Percentiles rank a stretch among this genome's conserved stretches.
Conservation (phyloP, 2,797 vertebrate genomes). For the Dromococcyx pavoninus region DNA sequence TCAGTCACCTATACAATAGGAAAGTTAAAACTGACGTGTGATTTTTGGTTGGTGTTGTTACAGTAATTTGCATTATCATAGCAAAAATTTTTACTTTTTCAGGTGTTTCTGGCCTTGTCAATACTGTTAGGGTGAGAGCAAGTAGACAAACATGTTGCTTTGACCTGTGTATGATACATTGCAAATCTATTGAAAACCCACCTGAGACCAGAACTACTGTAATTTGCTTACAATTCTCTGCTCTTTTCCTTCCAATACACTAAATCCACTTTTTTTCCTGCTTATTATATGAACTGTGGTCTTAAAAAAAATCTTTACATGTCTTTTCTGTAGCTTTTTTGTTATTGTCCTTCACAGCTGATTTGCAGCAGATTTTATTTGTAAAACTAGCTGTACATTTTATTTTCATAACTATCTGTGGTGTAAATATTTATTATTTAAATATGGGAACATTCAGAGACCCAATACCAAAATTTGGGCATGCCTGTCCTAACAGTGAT, state of each 20-base stretch:
- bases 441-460: neutral
- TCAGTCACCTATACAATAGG: neutral
- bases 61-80: neutral
- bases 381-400: neutral
- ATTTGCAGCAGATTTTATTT: neutral
- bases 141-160: neutral
- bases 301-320: neutral
- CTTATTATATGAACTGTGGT: neutral
- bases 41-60: neutral
- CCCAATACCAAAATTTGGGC: neutral
- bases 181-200: neutral
- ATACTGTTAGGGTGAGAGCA: neutral
- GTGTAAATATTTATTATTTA: neutral
- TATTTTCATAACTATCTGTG: neutral
- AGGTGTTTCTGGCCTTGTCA: neutral
- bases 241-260: slow-evolving; percentile 2
- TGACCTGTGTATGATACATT: neutral
- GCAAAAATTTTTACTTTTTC: neutral
- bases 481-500: neutral
- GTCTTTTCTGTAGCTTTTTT: neutral
- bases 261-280: neutral
- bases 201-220: neutral
- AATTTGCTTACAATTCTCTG: slow-evolving; percentile 39
- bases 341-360: neutral
- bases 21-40: neutral